Conservation (phyloP, 2,113 vertebrate genomes). For the Abramis brama region DNA sequence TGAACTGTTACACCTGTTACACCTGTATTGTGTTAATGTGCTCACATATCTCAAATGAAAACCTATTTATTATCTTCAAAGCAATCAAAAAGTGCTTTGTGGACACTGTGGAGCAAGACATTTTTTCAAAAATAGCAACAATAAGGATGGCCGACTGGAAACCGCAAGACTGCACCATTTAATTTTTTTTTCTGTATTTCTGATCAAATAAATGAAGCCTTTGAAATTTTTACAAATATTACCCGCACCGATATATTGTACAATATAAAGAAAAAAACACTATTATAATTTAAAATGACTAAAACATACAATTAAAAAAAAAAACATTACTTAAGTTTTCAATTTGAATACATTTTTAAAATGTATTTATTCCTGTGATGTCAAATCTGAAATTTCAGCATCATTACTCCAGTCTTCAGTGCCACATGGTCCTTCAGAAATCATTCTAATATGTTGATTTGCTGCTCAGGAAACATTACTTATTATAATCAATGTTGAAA, state of each 20-base stretch:
- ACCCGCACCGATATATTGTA: too few relatives aligned
- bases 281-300: neutral
- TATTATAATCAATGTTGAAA: neutral
- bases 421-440: neutral
- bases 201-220: too few relatives aligned
- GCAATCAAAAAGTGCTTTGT: neutral
- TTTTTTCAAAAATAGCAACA: neutral
- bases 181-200: too few relatives aligned
- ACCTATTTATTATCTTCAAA: neutral
- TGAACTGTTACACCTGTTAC: neutral
- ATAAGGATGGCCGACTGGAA: neutral
- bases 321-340: neutral
- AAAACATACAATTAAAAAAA: too few relatives aligned
- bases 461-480: neutral
- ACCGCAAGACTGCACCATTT: neutral
- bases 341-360: neutral
- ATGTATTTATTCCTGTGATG: neutral
- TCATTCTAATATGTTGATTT: neutral
- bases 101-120: neutral
- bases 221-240: too few relatives aligned
- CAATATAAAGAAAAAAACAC: neutral
- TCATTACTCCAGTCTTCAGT: neutral
- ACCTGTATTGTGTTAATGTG: neutral
- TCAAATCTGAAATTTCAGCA: neutral
- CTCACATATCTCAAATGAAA: neutral